Evolutionary conservation across 2,888 invertebrate species (phyloP), one percentile per base, ranked within the genome.

Genomic region (Leptothorax acervorum): DNA sequence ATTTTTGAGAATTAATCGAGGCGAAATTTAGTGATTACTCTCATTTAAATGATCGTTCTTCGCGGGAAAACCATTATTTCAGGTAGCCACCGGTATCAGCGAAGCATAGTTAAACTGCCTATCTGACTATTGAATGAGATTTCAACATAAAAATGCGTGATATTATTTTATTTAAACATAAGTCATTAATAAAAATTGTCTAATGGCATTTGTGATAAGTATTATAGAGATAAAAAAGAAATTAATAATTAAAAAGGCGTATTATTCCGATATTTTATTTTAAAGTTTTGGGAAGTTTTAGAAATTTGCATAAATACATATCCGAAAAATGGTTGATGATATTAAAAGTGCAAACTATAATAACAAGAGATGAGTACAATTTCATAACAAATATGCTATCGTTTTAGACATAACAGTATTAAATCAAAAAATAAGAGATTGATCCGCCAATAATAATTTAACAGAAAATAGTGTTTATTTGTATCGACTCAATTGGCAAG

Each of bases 1-100:
- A 92, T 92, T 91, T 91, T 89, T 87, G 87, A 86, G 82, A 79
- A 84, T 87, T 89, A 90, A 90, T 89, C 87, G 88, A 66, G 85
- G 82, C 57, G 42, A 88, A 90, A 90, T 90, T 90, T 87, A 87
- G 83, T 82, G 42, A 76, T 28, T 60, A 45, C 82, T 85, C 68
- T 86, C 82, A 90, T 91, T 91, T 88, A 87, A 88, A 91, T 91
- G 84, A 71, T 53, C 48, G 70, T 57, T 53, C 15, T 31, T 81
- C 63, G 65, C 60, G 70, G 51, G 12, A 65, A 12, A 68, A 51
- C 39, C 62, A 73, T 62, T 66, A 62, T 82, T 83, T 42, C 75
- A 42, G 63, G 11, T 23, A 23, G 23, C 45, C 35, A 48, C 63
- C 55, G 53, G 55, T 53, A 57, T 73, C 83, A 66, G 60, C 15